Percentiles rank a stretch among this genome's conserved stretches.
These are phyloP conservation scores for Chrysotoxum bicinctum DNA, from an alignment of 2,888 invertebrate genomes.

Conservation along the genomic window DNA sequence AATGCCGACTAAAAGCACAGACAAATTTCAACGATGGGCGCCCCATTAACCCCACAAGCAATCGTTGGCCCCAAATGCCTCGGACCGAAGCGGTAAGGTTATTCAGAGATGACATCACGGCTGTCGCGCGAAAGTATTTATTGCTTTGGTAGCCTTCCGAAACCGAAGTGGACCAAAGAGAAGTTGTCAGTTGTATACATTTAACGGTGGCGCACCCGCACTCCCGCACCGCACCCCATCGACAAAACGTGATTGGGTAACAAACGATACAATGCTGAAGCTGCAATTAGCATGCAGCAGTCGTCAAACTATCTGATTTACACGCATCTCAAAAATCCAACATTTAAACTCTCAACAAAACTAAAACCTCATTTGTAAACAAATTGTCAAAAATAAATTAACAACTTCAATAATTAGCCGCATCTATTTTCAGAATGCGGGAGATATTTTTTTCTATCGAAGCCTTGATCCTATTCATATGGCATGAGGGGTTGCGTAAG, in stretches of 20 bases:
- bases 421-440: slow-evolving; percentile 32
- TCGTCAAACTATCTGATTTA: slow-evolving; percentile 39
- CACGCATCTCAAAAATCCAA: slow-evolving; percentile 36
- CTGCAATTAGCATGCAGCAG: slow-evolving; percentile 55
- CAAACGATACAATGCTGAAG: slow-evolving; percentile 28
- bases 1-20: slow-evolving; percentile 41
- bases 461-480: slow-evolving; percentile 37
- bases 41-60: slow-evolving; percentile 59
- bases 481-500: slow-evolving; percentile 31
- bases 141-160: slow-evolving; percentile 49
- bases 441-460: slow-evolving; percentile 11
- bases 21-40: slow-evolving; percentile 52
- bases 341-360: slow-evolving; percentile 18
- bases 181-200: slow-evolving; percentile 49
- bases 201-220: background rate
- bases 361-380: slow-evolving; percentile 50
- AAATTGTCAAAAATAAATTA: slow-evolving; percentile 68
- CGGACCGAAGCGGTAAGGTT: slow-evolving; percentile 48
- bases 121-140: slow-evolving; percentile 49
- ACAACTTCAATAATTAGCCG: slow-evolving; percentile 52
- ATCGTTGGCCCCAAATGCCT: slow-evolving; percentile 49
- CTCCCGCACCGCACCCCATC: background rate
- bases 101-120: slow-evolving; percentile 64
- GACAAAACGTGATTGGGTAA: slow-evolving; percentile 26
- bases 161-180: slow-evolving; percentile 60